Conservation (phyloP, 1,140 invertebrate species). For the Doryteuthis pealeii region DNA sequence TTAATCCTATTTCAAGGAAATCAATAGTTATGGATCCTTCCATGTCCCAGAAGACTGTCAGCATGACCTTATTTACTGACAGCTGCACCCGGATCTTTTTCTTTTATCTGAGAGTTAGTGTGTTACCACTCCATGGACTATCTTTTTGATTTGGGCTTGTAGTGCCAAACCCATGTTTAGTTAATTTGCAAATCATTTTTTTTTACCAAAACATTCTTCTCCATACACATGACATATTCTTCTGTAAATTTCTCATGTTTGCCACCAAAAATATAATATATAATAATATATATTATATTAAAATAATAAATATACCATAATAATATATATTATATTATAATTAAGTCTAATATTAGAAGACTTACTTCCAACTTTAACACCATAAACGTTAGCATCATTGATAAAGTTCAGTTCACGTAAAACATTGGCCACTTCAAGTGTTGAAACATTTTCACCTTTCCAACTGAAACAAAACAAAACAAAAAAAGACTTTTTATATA, state of each 20-base stretch:
- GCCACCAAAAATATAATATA: neutral
- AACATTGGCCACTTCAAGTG: slow-evolving; percentile 37
- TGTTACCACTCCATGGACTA: too few relatives aligned
- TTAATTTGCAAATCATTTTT: neutral
- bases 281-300: neutral
- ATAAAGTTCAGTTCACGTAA: slow-evolving; percentile 30
- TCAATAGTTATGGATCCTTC: too few relatives aligned
- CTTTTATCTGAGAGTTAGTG: too few relatives aligned
- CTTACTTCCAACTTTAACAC: slow-evolving; percentile 38
- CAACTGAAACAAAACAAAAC: slow-evolving; percentile 30
- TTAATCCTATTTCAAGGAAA: too few relatives aligned
- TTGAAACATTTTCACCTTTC: slow-evolving; percentile 49
- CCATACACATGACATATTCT: neutral
- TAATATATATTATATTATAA: neutral
- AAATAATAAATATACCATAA: neutral
- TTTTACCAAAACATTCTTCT: neutral
- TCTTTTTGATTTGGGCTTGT: too few relatives aligned
- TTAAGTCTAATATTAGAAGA: neutral
- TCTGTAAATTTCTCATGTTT: neutral
- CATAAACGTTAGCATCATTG: slow-evolving; percentile 40
- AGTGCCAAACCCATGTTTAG: too few relatives aligned
- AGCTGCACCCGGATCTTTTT: too few relatives aligned
- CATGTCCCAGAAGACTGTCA: too few relatives aligned
- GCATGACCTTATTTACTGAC: too few relatives aligned
- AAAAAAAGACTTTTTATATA: slow-evolving; percentile 9